These are phyloP conservation scores for Anoncus sp. DNA, from an alignment of 2,888 invertebrate genomes.

Conservation along the genomic window DNA sequence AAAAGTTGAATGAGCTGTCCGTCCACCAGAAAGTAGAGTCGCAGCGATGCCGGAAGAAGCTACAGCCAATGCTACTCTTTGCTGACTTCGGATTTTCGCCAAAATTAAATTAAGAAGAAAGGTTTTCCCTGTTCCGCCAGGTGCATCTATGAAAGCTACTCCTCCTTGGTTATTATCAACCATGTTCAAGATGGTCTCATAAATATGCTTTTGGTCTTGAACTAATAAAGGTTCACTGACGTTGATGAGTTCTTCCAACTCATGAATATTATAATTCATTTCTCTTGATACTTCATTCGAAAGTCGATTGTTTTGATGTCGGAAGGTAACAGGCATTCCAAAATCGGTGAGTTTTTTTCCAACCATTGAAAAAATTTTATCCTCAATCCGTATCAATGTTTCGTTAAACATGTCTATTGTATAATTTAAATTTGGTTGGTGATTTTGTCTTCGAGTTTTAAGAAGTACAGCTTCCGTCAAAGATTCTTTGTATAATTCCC, in stretches of 20 bases:
- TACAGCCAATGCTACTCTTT: slow-evolving; percentile 76
- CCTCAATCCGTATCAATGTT: too few species aligned
- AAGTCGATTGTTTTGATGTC: too few species aligned
- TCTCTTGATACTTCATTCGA: too few species aligned
- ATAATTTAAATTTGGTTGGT: slow-evolving; percentile 59
- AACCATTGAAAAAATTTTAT: too few species aligned
- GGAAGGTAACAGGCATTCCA: too few species aligned
- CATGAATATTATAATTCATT: too few species aligned
- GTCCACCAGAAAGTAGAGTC: slow-evolving; percentile 79
- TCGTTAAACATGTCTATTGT: slow-evolving; percentile 72
- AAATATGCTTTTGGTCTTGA: too few species aligned
- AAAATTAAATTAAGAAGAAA: slow-evolving; percentile 79
- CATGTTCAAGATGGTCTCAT: too few species aligned
- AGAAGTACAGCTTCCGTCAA: slow-evolving; percentile 71
- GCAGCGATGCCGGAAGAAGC: slow-evolving; percentile 83
- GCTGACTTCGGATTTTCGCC: slow-evolving; percentile 71
- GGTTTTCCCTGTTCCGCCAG: slow-evolving; percentile 81
- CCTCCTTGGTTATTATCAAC: slow-evolving; percentile 31
- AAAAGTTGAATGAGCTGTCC: slow-evolving; percentile 73
- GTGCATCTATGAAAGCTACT: slow-evolving; percentile 69
- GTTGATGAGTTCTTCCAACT: too few species aligned
- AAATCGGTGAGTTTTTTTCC: too few species aligned
- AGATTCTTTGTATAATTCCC: slow-evolving; percentile 73
- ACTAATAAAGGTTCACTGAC: too few species aligned
- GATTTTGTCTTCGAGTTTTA: slow-evolving; percentile 50